Evolutionary conservation across 2,888 invertebrate genomes (phyloP), one percentile per base, ranked within the genome.

Genomic region (Hypena proboscidalis): DNA sequence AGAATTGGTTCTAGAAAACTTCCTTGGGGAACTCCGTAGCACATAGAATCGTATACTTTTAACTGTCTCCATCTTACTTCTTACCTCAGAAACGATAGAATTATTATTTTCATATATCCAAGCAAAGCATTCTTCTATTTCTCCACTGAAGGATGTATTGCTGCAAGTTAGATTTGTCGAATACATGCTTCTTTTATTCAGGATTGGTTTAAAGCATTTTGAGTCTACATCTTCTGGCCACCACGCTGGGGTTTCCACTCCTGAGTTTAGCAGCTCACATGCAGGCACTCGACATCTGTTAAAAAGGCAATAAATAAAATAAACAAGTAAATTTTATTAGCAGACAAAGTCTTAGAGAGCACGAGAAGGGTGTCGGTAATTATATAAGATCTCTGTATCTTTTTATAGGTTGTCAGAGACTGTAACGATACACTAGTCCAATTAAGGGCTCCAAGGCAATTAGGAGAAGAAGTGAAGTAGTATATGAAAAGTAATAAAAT

Each of bases 31-130:
- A n/a, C n/a, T n/a, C n/a, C n/a, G n/a, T n/a, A n/a, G n/a, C n/a
- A n/a, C n/a, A n/a, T n/a, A n/a, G n/a, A n/a, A n/a, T n/a, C n/a
- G n/a, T n/a, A n/a, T n/a, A n/a, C n/a, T n/a, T n/a, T n/a, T n/a
- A n/a, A n/a, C n/a, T n/a, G n/a, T n/a, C n/a, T n/a, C n/a, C n/a
- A n/a, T n/a, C n/a, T n/a, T n/a, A n/a, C n/a, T n/a, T n/a, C 67
- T 59, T 67, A 86, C 87, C 68, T 78, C 80, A 21, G 84, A 64
- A 2, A 84, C 74, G 10, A 83, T 79, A 1, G 86, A 84, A 63
- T 87, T 80, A 19, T 75, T 60, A 35, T 74, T 77, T 53, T 83
- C 84, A 39, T 84, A 87, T 22, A 85, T 63, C 85, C 85, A 87
- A 32, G 83, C 73, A n/a, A 69, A 56, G 36, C 87, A 87, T 34